A percentile compares a stretch with the other conserved stretches of the same genome.
Evolutionary conservation across 2,113 vertebrate species (phyloP).

Genomic region (Pelvicachromis taeniatus): DNA sequence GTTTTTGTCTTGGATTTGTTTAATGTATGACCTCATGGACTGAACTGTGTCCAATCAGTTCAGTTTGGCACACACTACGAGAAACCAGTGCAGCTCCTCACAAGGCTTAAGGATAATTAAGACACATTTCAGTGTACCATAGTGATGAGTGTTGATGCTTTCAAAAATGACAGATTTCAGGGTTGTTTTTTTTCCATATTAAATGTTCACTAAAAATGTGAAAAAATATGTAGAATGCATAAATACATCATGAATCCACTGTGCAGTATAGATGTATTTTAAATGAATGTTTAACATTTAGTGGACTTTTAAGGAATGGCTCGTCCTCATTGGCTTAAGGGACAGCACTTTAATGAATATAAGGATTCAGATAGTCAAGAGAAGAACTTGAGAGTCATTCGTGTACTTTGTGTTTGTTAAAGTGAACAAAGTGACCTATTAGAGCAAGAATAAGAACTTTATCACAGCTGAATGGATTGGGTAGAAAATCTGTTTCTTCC

Average conservation of each 20-base stretch:
- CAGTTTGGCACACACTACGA: neutral
- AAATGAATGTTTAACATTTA: too few relatives aligned
- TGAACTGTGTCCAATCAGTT: neutral
- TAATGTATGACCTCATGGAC: neutral
- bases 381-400: neutral
- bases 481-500: constrained; percentile 11
- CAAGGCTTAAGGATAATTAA: neutral
- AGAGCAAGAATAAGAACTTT: constrained; percentile 6
- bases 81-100: neutral
- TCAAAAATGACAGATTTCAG: neutral
- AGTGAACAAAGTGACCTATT: neutral
- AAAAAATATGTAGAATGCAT: neutral
- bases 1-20: neutral
- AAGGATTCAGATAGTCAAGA: neutral
- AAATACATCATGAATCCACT: neutral
- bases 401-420: neutral
- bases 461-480: constrained; percentile 4
- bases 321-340: neutral
- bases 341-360: neutral
- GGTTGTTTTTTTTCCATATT: neutral
- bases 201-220: neutral
- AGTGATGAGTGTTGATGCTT: neutral
- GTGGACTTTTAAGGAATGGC: neutral
- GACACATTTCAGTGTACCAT: neutral
- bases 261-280: neutral